These are phyloP conservation scores for Natrix natrix DNA, from an alignment of 2,797 vertebrate species.

Conservation along the genomic window DNA sequence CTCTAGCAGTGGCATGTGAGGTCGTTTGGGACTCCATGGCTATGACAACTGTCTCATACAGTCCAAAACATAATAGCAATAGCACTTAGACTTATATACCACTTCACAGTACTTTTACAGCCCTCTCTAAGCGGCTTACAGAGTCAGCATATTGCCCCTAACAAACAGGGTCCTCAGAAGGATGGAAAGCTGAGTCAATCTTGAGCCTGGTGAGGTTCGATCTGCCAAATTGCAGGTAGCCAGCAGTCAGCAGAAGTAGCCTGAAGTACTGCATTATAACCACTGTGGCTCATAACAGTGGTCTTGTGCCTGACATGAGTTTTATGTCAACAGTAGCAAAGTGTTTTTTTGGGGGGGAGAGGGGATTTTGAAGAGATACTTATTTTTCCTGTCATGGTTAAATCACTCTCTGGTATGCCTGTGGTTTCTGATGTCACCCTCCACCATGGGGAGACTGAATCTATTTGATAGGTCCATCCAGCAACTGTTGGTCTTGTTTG, in stretches of 20 bases:
- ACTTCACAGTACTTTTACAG: too few relatives aligned
- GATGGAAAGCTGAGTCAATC: too few relatives aligned
- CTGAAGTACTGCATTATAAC: too few relatives aligned
- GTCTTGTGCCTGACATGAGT: neutral
- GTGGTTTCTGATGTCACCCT: neutral
- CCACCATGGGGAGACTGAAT: neutral
- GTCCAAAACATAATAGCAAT: neutral
- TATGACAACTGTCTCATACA: neutral
- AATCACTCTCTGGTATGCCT: neutral
- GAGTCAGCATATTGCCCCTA: too few relatives aligned
- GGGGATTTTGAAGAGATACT: neutral
- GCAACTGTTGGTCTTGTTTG: neutral
- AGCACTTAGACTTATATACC: too few relatives aligned
- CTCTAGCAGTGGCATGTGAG: neutral
- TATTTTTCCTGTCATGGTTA: neutral
- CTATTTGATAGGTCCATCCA: neutral
- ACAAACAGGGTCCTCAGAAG: too few relatives aligned
- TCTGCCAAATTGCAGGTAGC: too few relatives aligned
- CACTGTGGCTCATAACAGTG: neutral
- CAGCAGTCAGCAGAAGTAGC: too few relatives aligned
- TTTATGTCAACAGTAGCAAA: neutral
- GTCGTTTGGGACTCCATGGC: neutral
- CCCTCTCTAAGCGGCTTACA: too few relatives aligned
- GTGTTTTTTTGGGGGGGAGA: neutral
- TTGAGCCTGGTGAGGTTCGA: too few relatives aligned